Base-by-base conservation (phyloP, 1,140 invertebrate species). In the Hycleus cichorii region DNA sequence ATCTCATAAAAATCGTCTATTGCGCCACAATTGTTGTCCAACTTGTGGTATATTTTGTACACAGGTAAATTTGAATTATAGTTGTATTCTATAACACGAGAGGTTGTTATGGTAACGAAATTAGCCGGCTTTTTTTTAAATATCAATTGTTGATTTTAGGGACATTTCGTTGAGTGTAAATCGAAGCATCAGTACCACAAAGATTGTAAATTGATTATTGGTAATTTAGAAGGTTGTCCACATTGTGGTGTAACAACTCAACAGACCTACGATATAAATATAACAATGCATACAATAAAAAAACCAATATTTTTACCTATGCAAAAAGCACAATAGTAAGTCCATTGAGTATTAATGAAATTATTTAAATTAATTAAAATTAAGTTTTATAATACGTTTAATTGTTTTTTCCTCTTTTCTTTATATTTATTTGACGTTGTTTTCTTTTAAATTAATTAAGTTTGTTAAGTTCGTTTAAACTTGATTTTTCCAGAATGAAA, bases 31-130 rank as follows among this genome's bases (percentile, higher is more conserved):
- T 69, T 93, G 91, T 71, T 97, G 93, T 72, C 88, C 92, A 0
- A 84, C 86, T 0, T 97, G 93, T 75, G 93, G 93, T 4, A 76
- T 91, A 11, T 97, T 94, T 73, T 96, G 93, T 70, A 89, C 91
- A 27, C 91, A 95, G 81, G 93, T 72, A 63, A 43, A 32, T 32
- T 5, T 3, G 32, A 32, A 18, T 18, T 18, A 18, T 18, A 18
- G 18, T 18, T 1, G 18, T 18, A 18, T 18, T 18, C 18, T 18
- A 18, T 18, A 18, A 18, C 0, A 12, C 12, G 12, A 12, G 12
- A 18, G 18, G 18, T 18, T 18, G 18, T 18, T 18, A 18, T 18
- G 18, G 18, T 18, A 18, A 18, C 18, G 18, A 18, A 18, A 18
- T 18, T 18, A 1, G 18, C 24, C 4, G 11, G 11, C 2, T 11